A percentile compares a stretch with the other conserved stretches of the same genome.
Conservation (phyloP, 2,113 vertebrate genomes). For the Formicarius rufipectus region DNA sequence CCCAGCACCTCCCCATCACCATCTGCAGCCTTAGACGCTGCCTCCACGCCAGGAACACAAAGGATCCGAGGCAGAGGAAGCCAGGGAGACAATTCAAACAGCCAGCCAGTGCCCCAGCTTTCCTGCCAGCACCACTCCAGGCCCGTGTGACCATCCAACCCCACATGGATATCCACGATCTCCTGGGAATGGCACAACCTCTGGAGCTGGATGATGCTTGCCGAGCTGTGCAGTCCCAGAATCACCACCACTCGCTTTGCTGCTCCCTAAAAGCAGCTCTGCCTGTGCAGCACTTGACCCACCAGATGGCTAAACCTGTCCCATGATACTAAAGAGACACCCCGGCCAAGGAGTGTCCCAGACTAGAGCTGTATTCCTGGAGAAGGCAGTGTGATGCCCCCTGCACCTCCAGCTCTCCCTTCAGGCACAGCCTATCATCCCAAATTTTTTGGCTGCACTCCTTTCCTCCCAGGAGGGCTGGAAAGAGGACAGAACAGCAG, state of each 20-base stretch:
- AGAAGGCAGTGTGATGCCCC: rapidly evolving
- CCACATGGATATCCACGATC: rapidly evolving
- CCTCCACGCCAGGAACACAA: not conserved
- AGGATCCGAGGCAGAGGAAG: not conserved
- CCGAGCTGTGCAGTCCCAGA: not conserved
- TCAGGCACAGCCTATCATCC: not conserved
- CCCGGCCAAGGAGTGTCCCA: not conserved
- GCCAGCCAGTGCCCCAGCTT: not conserved
- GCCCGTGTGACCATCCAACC: not conserved
- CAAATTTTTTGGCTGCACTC: not conserved
- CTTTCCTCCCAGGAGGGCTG: not conserved
- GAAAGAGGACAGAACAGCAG: not conserved
- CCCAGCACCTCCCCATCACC: not conserved
- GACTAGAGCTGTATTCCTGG: rapidly evolving
- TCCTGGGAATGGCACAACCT: rapidly evolving
- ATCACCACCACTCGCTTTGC: not conserved
- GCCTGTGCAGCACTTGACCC: not conserved
- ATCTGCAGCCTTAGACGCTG: not conserved
- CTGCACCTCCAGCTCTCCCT: not conserved
- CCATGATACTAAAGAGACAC: rapidly evolving
- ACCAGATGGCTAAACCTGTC: not conserved
- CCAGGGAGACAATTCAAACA: conserved; percentile 14
- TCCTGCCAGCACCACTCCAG: not conserved
- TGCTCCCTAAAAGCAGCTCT: not conserved
- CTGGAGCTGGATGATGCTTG: not conserved